Base-by-base conservation (phyloP, 2,113 vertebrate genomes). In the Gymnarchus niloticus region DNA sequence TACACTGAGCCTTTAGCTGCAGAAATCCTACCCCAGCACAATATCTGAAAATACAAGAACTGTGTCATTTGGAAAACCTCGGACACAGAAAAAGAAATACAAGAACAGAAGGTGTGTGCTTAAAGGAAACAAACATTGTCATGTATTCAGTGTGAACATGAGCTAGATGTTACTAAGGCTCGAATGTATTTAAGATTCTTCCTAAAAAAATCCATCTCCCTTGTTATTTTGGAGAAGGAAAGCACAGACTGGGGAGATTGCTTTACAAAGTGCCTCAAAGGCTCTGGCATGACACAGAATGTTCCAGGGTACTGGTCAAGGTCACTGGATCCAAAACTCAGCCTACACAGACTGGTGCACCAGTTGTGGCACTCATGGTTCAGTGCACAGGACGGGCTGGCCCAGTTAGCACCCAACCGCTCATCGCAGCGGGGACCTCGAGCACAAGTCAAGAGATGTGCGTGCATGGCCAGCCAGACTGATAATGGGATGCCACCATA, bases 271-370 rank as follows among this genome's bases (percentile, higher is more conserved):
- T 33, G 65, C 65, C 14, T 73, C 65, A 19, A 33, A 41, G 65
- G 65, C 65, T 41, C 14, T 19, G 17, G 65, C 17, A 73, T 73
- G 33, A 73, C 65, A 73, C 65, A 17, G 28, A 33, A 14, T 17
- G 65, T 73, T 73, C 33, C 65, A 73, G 65, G 65, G 65, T 37
- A 73, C 33, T 73, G 65, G 65, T 73, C 65, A 73, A 73, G 65
- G 65, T 73, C 65, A 73, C 65, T 3, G 41, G 65, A 73, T 73
- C 65, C 65, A 73, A 33, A 73, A 73, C 65, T 33, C 65, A 73
- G 65, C 65, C 65, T 73, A 73, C 28, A 73, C 65, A 73, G 19
- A 73, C 65, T 41, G 65, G 65, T 73, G 65, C 65, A 73, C 65
- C 65, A 73, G 65, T 73, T 73, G 65, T 73, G 14, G 65, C 65